phyloP scores from a whole-genome alignment of 2,797 vertebrate genomes.

The Helostoma temminkii region DNA sequence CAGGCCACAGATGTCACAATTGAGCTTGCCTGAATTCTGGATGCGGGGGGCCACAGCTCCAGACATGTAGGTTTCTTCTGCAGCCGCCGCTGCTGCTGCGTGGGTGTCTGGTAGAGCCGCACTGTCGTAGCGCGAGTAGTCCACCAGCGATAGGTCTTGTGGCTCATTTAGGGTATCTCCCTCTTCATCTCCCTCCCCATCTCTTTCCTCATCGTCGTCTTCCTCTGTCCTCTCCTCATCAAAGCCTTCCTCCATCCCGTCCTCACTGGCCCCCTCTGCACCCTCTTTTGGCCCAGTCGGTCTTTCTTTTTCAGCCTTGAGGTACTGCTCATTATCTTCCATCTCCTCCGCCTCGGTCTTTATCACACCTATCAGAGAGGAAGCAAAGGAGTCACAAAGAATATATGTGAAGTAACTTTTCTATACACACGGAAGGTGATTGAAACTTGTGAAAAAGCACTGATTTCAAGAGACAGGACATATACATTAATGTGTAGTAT shows the following conservation, averaged over 20 bases:
- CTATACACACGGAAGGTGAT: not conserved
- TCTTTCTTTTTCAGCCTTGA: conserved; percentile 58
- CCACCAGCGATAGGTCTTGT: conserved; percentile 85
- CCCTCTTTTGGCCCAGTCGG: conserved; percentile 75
- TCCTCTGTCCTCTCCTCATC: conserved; percentile 79
- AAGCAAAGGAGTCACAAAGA: not conserved
- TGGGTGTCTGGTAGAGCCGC: conserved; percentile 79
- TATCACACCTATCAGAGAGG: conserved; percentile 59
- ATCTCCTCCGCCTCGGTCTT: conserved; percentile 75
- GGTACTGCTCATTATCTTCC: conserved; percentile 39
- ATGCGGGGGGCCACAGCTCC: conserved; percentile 66
- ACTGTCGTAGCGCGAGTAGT: conserved; percentile 85
- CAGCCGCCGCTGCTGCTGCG: conserved; percentile 74
- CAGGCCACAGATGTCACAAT: conserved; percentile 94
- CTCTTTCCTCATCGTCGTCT: conserved; percentile 69
- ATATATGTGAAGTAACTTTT: conserved; percentile 8
- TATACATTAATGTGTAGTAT: not conserved
- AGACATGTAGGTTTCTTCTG: conserved; percentile 76
- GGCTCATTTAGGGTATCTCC: conserved; percentile 69
- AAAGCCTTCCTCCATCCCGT: conserved; percentile 73
- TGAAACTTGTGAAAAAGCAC: not conserved
- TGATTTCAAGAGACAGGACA: not conserved
- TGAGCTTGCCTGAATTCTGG: conserved; percentile 86
- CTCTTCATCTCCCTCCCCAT: conserved; percentile 67
- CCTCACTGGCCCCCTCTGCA: conserved; percentile 81